Percentiles rank a stretch among this genome's conserved stretches.
These are phyloP conservation scores for Rhegmatorhina hoffmannsi DNA, from an alignment of 2,113 vertebrate species.

Conservation along the genomic window DNA sequence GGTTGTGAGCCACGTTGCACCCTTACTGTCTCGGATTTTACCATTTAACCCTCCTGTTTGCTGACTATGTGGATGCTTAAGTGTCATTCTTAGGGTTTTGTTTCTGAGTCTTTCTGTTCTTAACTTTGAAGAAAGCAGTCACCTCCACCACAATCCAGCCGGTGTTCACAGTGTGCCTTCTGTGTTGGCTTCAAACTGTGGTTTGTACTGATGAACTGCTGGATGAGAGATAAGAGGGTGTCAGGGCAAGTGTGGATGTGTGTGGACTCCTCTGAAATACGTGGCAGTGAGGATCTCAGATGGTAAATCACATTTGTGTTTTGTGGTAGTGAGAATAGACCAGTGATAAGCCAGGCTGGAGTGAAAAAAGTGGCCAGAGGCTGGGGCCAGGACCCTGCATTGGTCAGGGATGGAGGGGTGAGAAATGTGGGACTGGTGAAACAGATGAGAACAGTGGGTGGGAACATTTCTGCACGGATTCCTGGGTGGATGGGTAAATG, in stretches of 20 bases:
- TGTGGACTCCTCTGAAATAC: neutral
- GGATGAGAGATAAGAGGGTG: neutral
- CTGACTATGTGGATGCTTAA: neutral
- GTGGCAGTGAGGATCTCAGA: neutral
- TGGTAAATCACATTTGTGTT: neutral
- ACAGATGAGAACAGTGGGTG: neutral
- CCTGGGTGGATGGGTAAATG: neutral
- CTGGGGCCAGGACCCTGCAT: neutral
- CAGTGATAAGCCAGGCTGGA: neutral
- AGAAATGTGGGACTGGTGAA: neutral
- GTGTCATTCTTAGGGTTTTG: neutral
- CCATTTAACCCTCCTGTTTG: neutral
- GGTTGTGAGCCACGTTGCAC: neutral
- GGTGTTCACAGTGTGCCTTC: neutral
- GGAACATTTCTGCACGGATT: neutral
- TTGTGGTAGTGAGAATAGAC: neutral
- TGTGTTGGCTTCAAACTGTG: neutral
- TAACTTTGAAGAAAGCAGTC: neutral
- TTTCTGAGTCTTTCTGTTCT: neutral
- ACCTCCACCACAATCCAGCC: neutral
- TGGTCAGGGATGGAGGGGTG: neutral
- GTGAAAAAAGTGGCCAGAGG: neutral
- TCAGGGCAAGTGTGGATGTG: rapidly evolving
- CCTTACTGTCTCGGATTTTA: neutral
- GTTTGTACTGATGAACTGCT: neutral